Evolutionary conservation across 1,140 invertebrate genomes (phyloP).

Genomic region (Aphaenogaster floridana): DNA sequence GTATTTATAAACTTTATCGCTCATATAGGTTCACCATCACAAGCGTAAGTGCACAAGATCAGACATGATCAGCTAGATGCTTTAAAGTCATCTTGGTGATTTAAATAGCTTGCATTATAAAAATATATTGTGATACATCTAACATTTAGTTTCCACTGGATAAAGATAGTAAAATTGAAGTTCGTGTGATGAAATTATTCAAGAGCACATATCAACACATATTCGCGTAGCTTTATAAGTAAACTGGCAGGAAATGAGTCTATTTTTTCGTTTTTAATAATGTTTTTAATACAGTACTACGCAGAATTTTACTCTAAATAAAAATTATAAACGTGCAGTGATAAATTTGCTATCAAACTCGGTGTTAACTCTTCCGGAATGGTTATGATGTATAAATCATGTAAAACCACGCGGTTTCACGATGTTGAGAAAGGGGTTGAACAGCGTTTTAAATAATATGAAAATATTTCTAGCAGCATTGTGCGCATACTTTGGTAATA

Average conservation of each 20-base stretch:
- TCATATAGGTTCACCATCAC: neutral
- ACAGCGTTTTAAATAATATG: constrained; percentile 30
- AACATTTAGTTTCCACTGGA: neutral
- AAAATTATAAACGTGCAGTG: neutral
- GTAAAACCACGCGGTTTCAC: neutral
- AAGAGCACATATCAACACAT: neutral
- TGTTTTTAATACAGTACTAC: neutral
- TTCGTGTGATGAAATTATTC: neutral
- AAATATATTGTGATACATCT: neutral
- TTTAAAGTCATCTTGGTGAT: neutral
- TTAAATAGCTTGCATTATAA: constrained; percentile 12
- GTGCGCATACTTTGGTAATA: neutral
- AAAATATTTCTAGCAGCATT: neutral
- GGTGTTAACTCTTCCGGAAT: neutral
- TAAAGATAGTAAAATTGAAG: neutral
- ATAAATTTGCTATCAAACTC: neutral
- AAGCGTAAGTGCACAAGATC: neutral
- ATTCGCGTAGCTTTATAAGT: neutral
- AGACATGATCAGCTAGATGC: neutral
- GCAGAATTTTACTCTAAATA: neutral
- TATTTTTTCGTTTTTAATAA: neutral
- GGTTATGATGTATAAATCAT: neutral
- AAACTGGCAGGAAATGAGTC: neutral
- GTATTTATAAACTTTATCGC: constrained; percentile 14
- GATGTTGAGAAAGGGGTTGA: neutral